These are phyloP conservation scores for Agonopterix heracliana DNA, from an alignment of 2,888 invertebrate genomes.

Conservation along the genomic window DNA sequence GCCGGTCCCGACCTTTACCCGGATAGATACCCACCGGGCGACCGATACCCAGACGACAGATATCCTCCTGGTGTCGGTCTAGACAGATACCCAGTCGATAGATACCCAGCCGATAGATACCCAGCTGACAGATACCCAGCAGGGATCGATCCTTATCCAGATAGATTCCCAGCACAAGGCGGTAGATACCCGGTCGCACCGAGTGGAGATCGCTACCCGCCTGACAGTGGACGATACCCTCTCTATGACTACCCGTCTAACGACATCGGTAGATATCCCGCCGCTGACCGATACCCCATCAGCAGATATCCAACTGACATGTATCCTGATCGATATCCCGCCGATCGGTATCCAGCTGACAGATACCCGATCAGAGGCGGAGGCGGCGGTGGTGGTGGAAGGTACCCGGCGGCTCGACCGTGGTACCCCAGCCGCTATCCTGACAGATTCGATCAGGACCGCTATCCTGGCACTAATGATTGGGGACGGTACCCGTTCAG, in stretches of 20 bases:
- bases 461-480: slow-evolving; percentile 48
- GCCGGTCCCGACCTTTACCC: slow-evolving; percentile 68
- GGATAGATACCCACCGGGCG: slow-evolving; percentile 47
- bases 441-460: slow-evolving; percentile 70
- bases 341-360: slow-evolving; percentile 49
- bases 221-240: slow-evolving; percentile 53
- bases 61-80: slow-evolving; percentile 59
- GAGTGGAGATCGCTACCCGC: slow-evolving; percentile 52
- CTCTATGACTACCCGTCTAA: slow-evolving; percentile 40
- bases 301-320: slow-evolving; percentile 57
- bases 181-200: slow-evolving; percentile 49
- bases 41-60: slow-evolving; percentile 64
- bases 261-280: slow-evolving; percentile 54
- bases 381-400: slow-evolving; percentile 34
- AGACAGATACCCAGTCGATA: slow-evolving; percentile 53
- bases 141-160: slow-evolving; percentile 69
- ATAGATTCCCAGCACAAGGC: slow-evolving; percentile 52
- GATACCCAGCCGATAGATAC: slow-evolving; percentile 56
- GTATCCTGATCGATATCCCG: slow-evolving; percentile 51
- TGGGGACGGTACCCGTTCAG: slow-evolving; percentile 66
- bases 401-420: slow-evolving; percentile 47
- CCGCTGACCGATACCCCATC: slow-evolving; percentile 52
- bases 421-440: slow-evolving; percentile 55
- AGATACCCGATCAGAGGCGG: slow-evolving; percentile 49
- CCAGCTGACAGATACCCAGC: slow-evolving; percentile 62